These are phyloP conservation scores for Drosophila nannoptera DNA, from an alignment of 1,140 invertebrate species.

Conservation along the genomic window DNA sequence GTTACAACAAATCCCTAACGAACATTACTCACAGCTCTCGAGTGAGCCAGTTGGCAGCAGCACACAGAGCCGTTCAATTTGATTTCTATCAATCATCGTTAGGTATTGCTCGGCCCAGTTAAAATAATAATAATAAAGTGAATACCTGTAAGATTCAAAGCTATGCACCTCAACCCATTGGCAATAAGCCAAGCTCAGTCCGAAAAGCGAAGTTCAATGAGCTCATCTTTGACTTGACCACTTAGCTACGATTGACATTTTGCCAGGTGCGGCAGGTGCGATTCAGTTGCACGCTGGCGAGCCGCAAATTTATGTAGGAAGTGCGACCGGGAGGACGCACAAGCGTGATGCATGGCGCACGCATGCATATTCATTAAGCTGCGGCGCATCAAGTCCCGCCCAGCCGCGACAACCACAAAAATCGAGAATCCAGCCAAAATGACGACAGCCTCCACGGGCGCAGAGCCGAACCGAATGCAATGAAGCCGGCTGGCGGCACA, in stretches of 20 bases:
- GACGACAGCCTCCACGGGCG: constrained; percentile 37
- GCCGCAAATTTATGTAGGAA: constrained; percentile 9
- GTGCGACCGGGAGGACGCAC: background rate
- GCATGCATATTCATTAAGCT: constrained; percentile 69
- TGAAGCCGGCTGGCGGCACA: constrained; percentile 4
- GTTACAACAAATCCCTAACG: background rate
- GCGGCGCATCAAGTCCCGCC: constrained; percentile 37
- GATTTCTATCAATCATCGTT: constrained; percentile 11
- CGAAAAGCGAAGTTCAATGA: constrained; percentile 2
- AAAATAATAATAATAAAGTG: background rate
- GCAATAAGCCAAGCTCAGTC: background rate
- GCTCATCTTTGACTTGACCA: constrained; percentile 50
- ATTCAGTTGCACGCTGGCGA: constrained; percentile 10
- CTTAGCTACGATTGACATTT: constrained; percentile 62
- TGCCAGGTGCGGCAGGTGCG: constrained; percentile 22
- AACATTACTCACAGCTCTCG: too few species aligned
- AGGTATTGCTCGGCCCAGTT: background rate
- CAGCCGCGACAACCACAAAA: constrained; percentile 43
- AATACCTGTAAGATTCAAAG: constrained; percentile 33
- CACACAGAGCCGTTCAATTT: too few species aligned
- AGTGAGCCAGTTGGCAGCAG: too few species aligned
- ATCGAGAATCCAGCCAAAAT: constrained; percentile 53
- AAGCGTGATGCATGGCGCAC: constrained; percentile 24
- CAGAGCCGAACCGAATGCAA: constrained; percentile 17
- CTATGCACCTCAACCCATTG: constrained; percentile 40